Conservation (phyloP, 2,888 invertebrate genomes). For the Drosophila incognita region DNA sequence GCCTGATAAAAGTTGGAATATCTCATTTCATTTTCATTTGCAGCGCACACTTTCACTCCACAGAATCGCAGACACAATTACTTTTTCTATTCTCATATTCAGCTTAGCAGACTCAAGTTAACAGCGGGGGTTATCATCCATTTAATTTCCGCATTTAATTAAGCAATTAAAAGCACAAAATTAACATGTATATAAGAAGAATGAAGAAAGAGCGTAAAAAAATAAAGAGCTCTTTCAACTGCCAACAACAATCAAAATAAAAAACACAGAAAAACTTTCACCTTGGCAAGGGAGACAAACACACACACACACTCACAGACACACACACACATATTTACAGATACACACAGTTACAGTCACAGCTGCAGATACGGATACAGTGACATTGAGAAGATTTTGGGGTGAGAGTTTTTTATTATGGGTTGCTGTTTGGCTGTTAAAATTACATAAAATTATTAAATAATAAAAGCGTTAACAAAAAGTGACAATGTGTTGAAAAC, state of each 20-base stretch:
- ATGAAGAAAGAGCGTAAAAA: slow-evolving; percentile 22
- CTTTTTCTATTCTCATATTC: slow-evolving; percentile 50
- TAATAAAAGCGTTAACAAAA: slow-evolving; percentile 36
- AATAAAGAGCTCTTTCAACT: slow-evolving; percentile 36
- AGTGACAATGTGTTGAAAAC: slow-evolving; percentile 21
- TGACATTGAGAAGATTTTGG: slow-evolving; percentile 40
- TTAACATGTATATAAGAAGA: slow-evolving; percentile 26
- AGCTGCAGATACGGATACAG: slow-evolving; percentile 14
- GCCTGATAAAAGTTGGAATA: slow-evolving; percentile 7
- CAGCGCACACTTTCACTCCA: slow-evolving; percentile 51
- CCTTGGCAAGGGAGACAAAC: slow-evolving; percentile 31
- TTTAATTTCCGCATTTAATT: slow-evolving; percentile 74
- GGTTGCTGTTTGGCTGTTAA: slow-evolving; percentile 4
- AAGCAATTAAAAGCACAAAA: slow-evolving; percentile 65
- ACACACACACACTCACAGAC: slow-evolving; percentile 15
- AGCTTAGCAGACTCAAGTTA: slow-evolving; percentile 6
- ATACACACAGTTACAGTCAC: slow-evolving; percentile 10
- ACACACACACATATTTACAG: neutral
- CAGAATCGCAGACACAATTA: slow-evolving; percentile 25
- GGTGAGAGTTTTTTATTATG: slow-evolving; percentile 12
- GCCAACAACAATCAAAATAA: slow-evolving; percentile 41
- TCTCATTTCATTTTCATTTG: slow-evolving; percentile 36
- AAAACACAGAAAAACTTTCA: slow-evolving; percentile 58
- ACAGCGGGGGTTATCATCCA: slow-evolving; percentile 37
- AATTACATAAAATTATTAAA: slow-evolving; percentile 56